Conservation (phyloP, 2,113 vertebrate species). For the Vidua macroura region DNA sequence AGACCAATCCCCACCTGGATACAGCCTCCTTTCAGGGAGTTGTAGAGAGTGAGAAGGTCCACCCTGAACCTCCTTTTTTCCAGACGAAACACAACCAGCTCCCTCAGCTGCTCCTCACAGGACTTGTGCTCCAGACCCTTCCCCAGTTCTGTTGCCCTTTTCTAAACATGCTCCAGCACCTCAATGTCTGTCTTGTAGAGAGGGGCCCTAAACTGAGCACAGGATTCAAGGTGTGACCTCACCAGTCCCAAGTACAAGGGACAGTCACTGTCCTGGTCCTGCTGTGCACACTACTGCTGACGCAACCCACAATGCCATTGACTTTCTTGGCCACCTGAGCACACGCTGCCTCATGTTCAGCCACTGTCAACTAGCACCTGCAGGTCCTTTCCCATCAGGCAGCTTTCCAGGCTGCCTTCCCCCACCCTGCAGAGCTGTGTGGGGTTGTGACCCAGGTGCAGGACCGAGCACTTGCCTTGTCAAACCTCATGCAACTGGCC, state of each 20-base stretch:
- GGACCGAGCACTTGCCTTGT: not conserved
- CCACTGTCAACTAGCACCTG: not conserved
- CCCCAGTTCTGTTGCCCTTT: not conserved
- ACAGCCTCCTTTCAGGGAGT: not conserved
- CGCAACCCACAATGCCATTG: not conserved
- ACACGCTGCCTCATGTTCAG: fast-evolving
- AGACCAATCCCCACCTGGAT: not conserved
- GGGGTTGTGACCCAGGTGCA: not conserved
- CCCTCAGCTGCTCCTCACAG: not conserved
- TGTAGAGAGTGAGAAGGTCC: not conserved
- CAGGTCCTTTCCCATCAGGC: not conserved
- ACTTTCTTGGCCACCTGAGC: not conserved
- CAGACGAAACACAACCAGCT: not conserved
- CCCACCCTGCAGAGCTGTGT: not conserved
- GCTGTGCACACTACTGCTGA: not conserved
- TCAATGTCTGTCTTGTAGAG: not conserved
- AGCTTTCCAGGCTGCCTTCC: not conserved
- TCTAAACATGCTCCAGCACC: not conserved
- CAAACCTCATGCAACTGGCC: not conserved
- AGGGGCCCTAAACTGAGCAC: not conserved
- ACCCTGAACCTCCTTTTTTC: not conserved
- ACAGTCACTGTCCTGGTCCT: not conserved
- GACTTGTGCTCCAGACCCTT: not conserved
- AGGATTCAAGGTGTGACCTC: not conserved
- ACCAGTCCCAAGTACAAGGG: not conserved